These are phyloP conservation scores for Caenorhabditis tropicalis DNA, from an alignment of 1,140 invertebrate species.

Conservation along the genomic window DNA sequence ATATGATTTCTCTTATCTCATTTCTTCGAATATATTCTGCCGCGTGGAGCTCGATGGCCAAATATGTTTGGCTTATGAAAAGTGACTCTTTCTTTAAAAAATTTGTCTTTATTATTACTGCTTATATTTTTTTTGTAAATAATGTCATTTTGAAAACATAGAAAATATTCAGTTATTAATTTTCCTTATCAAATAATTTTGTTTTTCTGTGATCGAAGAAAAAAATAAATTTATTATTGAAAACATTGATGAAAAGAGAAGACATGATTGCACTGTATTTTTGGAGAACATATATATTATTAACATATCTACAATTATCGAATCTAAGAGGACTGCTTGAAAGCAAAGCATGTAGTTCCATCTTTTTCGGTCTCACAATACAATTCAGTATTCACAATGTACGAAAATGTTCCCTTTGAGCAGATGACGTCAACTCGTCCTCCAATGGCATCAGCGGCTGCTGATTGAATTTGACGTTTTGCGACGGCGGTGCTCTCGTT, in stretches of 20 bases:
- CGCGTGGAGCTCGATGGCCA: slow-evolving; percentile 18
- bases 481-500: slow-evolving; percentile 53
- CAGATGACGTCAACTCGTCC: slow-evolving; percentile 56
- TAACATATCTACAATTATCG: no score
- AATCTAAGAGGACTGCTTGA: slow-evolving; percentile 50
- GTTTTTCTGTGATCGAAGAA: no score
- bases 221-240: no score
- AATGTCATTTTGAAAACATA: no score
- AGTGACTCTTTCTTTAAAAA: not conserved
- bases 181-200: no score
- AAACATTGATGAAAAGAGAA: no score
- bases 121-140: no score
- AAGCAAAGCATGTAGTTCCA: slow-evolving; percentile 57
- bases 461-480: slow-evolving; percentile 54
- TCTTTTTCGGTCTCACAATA: slow-evolving; percentile 55
- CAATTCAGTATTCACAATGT: slow-evolving; percentile 56
- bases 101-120: not conserved
- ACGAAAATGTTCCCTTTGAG: slow-evolving; percentile 56
- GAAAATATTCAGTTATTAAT: no score
- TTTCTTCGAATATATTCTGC: slow-evolving; percentile 11
- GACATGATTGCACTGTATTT: not conserved
- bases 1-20: slow-evolving; percentile 19
- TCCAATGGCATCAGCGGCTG: slow-evolving; percentile 53
- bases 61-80: slow-evolving; percentile 24
- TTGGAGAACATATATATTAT: not conserved